Evolutionary conservation across 1,140 invertebrate species (phyloP).

Genomic region (Temnothorax curvispinosus): DNA sequence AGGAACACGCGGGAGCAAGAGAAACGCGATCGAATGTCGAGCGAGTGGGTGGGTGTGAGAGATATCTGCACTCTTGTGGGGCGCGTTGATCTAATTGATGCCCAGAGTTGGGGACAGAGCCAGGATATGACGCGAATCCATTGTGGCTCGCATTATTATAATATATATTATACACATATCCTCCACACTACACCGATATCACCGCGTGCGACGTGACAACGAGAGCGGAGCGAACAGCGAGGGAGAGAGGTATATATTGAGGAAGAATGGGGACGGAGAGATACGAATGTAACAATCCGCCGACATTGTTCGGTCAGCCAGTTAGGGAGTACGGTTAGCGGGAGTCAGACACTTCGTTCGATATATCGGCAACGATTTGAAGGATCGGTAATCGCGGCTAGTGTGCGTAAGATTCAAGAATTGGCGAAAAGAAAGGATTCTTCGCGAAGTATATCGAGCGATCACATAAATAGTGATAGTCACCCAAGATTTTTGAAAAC

Average conservation of each 20-base stretch:
- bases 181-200: constrained; percentile 61
- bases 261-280: constrained; percentile 72
- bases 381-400: neutral
- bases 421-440: neutral
- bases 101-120: constrained; percentile 74
- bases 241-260: constrained; percentile 48
- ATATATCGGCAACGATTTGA: constrained; percentile 29
- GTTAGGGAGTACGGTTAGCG: constrained; percentile 69
- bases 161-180: constrained; percentile 73
- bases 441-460: neutral
- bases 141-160: constrained; percentile 84
- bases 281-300: constrained; percentile 70
- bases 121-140: constrained; percentile 85
- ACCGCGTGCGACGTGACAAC: constrained; percentile 54
- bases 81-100: constrained; percentile 84
- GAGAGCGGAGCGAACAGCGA: constrained; percentile 45
- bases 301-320: constrained; percentile 72
- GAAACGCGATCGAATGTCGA: constrained; percentile 57
- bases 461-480: neutral
- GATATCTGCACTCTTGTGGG: constrained; percentile 73
- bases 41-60: constrained; percentile 71
- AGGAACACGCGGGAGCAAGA: constrained; percentile 57
- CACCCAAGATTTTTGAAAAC: neutral
- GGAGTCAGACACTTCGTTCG: constrained; percentile 65
- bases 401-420: neutral